A percentile compares a stretch with the other conserved stretches of the same genome.
These are phyloP conservation scores for Cerastis rubricosa DNA, from an alignment of 2,888 invertebrate genomes.

Conservation along the genomic window DNA sequence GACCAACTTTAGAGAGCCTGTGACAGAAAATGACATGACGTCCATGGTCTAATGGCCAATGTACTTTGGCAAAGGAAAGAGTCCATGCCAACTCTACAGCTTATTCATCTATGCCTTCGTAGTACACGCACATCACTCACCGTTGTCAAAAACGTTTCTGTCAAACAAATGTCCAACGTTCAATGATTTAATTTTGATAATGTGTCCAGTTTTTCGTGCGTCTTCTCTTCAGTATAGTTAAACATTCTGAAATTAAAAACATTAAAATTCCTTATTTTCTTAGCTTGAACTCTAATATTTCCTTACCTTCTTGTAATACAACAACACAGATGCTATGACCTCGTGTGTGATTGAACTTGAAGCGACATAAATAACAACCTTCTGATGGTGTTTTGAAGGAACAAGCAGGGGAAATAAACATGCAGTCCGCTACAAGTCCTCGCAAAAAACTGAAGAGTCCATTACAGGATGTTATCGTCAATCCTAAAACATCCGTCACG, in stretches of 20 bases:
- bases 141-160: constrained; percentile 8
- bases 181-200: constrained; percentile 18
- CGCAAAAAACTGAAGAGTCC: constrained; percentile 81
- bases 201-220: constrained; percentile 15
- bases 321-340: constrained; percentile 39
- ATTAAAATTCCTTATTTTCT: not conserved
- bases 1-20: not conserved
- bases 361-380: constrained; percentile 34
- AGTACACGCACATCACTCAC: not conserved
- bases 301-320: not conserved
- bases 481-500: constrained; percentile 85
- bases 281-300: not conserved
- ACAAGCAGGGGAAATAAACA: constrained; percentile 56
- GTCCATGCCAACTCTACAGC: not conserved
- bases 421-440: constrained; percentile 77
- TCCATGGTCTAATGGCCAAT: not conserved
- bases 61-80: not conserved
- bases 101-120: not conserved
- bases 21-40: not conserved
- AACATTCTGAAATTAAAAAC: constrained; percentile 1
- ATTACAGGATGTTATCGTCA: constrained; percentile 72
- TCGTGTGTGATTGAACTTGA: constrained; percentile 52
- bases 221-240: not conserved
- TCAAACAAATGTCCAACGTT: constrained; percentile 9
- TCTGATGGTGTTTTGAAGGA: constrained; percentile 42